These are phyloP conservation scores for Poecilia latipinna DNA, from an alignment of 2,113 vertebrate genomes.

Conservation along the genomic window DNA sequence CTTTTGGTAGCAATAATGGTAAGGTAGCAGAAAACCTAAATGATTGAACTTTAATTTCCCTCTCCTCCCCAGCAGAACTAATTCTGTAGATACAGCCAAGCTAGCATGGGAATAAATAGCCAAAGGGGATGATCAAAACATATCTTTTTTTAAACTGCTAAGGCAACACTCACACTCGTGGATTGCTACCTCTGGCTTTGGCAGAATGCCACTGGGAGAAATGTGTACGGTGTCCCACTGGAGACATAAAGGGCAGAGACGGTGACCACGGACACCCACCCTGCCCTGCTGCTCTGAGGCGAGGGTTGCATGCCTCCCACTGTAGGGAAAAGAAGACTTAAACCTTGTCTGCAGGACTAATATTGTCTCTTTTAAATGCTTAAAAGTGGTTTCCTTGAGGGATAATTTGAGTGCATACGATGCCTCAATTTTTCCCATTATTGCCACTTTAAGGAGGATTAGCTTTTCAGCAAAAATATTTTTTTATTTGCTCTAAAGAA, in stretches of 20 bases:
- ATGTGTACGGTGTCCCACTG: constrained; percentile 58
- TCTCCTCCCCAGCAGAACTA: constrained; percentile 70
- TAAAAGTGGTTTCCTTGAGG: constrained; percentile 21
- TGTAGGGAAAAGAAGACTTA: constrained; percentile 20
- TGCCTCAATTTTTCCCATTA: constrained; percentile 7
- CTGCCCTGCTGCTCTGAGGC: constrained; percentile 49
- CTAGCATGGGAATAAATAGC: constrained; percentile 75
- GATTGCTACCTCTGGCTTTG: constrained; percentile 80
- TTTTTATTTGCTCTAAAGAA: constrained; percentile 7
- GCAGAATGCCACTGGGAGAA: constrained; percentile 68
- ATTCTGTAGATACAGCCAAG: constrained; percentile 75
- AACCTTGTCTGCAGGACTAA: constrained; percentile 18
- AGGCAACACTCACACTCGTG: constrained; percentile 76
- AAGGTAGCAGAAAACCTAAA: constrained; percentile 78
- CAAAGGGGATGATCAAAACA: constrained; percentile 77
- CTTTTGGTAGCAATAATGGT: constrained; percentile 80
- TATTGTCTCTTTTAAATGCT: constrained; percentile 11
- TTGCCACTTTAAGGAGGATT: constrained; percentile 9
- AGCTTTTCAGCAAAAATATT: constrained; percentile 6
- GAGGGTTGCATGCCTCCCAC: constrained; percentile 38
- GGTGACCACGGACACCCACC: constrained; percentile 77
- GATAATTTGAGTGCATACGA: constrained; percentile 14
- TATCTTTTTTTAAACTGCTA: constrained; percentile 76
- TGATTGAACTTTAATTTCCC: constrained; percentile 76
- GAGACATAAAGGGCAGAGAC: constrained; percentile 69